Percentiles rank a stretch among this genome's conserved stretches.
Conservation (phyloP, 2,113 vertebrate species). For the Brachyhypopomus occidentalis region DNA sequence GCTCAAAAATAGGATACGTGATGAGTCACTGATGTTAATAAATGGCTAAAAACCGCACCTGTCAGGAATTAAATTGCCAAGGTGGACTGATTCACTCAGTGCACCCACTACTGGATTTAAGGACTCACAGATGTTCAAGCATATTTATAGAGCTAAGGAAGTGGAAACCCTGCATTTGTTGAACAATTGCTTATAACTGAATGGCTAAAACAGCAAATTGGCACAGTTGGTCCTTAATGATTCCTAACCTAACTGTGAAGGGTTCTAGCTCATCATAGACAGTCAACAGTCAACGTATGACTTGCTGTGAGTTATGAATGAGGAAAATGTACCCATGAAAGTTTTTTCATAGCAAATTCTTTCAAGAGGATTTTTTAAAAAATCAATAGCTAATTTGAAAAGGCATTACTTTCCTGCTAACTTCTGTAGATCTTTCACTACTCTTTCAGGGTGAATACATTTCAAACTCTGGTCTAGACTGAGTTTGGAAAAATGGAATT, state of each 20-base stretch:
- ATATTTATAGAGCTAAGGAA: too few species aligned
- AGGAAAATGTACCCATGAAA: background rate
- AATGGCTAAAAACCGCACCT: background rate
- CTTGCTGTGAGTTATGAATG: too few species aligned
- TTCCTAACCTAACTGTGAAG: too few species aligned
- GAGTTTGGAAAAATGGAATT: constrained; percentile 31
- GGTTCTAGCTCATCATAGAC: too few species aligned
- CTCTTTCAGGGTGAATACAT: constrained; percentile 23
- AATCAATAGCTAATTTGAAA: constrained; percentile 45
- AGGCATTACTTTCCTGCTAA: background rate
- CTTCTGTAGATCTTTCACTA: background rate
- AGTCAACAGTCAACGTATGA: too few species aligned
- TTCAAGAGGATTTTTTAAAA: background rate
- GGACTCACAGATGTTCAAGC: background rate
- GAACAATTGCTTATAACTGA: background rate
- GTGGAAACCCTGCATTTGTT: too few species aligned
- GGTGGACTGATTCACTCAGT: background rate
- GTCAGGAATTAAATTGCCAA: background rate
- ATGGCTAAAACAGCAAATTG: constrained; percentile 4
- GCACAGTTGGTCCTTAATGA: background rate
- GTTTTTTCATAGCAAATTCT: constrained; percentile 14
- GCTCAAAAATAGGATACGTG: background rate
- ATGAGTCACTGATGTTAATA: background rate
- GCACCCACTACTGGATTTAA: background rate
- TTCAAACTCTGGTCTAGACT: constrained; percentile 1